A percentile compares a stretch with the other conserved stretches of the same genome.
phyloP scores from a whole-genome alignment of 1,140 invertebrate species.

The Plodia interpunctella region DNA sequence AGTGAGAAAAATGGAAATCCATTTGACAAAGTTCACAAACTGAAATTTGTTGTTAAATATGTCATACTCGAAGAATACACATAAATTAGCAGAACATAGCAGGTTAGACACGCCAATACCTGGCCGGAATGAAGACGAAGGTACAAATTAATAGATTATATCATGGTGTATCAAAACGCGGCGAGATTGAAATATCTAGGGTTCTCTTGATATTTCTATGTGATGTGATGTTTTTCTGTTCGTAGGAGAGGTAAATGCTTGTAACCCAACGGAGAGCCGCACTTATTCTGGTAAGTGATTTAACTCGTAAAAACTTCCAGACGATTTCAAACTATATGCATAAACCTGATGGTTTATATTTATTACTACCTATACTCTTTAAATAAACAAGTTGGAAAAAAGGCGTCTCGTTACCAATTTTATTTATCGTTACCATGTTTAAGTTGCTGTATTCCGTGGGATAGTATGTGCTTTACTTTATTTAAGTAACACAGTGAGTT shows the following conservation, averaged over 20 bases:
- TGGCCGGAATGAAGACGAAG: slow-evolving; percentile 43
- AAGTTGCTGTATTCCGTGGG: no score
- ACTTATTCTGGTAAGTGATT: slow-evolving; percentile 55
- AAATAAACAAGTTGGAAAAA: no score
- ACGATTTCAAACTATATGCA: no score
- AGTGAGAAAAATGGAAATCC: slow-evolving; percentile 64
- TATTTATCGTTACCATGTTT: no score
- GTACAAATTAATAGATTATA: slow-evolving; percentile 23
- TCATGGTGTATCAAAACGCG: background rate
- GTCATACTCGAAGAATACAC: slow-evolving; percentile 65
- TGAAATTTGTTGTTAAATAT: slow-evolving; percentile 74
- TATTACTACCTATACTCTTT: no score
- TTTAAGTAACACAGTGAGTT: slow-evolving; percentile 3
- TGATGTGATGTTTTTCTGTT: slow-evolving; percentile 22
- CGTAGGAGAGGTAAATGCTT: slow-evolving; percentile 47
- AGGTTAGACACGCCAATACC: slow-evolving; percentile 39
- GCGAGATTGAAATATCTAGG: no score
- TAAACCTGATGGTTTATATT: no score
- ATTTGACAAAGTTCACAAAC: slow-evolving; percentile 67
- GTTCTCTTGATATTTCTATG: slow-evolving; percentile 3
- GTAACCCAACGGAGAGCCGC: slow-evolving; percentile 44
- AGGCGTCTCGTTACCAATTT: no score
- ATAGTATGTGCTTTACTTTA: background rate
- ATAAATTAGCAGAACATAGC: slow-evolving; percentile 58
- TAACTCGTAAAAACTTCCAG: no score